Base-by-base conservation (phyloP, 2,888 invertebrate genomes). In the Julus scanicus region DNA sequence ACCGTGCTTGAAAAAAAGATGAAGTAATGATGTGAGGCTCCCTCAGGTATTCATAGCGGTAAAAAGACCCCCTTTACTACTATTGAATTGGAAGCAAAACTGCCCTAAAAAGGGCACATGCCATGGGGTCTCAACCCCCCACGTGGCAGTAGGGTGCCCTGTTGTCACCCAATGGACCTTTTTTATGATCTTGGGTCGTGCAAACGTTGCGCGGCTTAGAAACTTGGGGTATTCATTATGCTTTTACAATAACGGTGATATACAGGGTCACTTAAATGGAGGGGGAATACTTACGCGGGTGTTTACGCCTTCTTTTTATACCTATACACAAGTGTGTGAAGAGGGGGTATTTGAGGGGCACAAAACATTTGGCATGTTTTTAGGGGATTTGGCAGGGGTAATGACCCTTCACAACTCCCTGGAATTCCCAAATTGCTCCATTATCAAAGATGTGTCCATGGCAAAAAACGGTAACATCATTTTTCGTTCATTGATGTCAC, bases 101-200 rank as follows among this genome's bases (percentile, higher is more conserved):
- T 57, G 57, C 57, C 57, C 57, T 57, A 57, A 57, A 57, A 57
- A 57, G 57, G 57, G 57, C 57, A 17, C 57, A 57, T 17, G 57
- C 57, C 57, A 57, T 57, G 57, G 57, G 29, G 57, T 57, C 57
- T 57, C 57, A 57, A 57, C 57, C 57, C 57, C 57, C 57, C 57
- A 57, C 57, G 57, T 57, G 57, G 57, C 57, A 57, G 17, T 57
- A 57, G 57, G 57, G 57, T 57, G 57, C 57, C 57, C 13, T 57
- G 17, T 57, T 57, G 57, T 57, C 57, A 17, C 57, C 57, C 57
- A 57, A 57, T 57, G 57, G 57, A 17, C 57, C 57, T 15, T 57
- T 57, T 57, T 57, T 57, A 57, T 57, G 57, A 57, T 57, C 57
- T 57, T 57, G 57, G 57, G 57, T 57, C 57, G 57, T 57, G 17